phyloP scores from a whole-genome alignment of 2,888 invertebrate species.

The Caenorhabditis japonica region DNA sequence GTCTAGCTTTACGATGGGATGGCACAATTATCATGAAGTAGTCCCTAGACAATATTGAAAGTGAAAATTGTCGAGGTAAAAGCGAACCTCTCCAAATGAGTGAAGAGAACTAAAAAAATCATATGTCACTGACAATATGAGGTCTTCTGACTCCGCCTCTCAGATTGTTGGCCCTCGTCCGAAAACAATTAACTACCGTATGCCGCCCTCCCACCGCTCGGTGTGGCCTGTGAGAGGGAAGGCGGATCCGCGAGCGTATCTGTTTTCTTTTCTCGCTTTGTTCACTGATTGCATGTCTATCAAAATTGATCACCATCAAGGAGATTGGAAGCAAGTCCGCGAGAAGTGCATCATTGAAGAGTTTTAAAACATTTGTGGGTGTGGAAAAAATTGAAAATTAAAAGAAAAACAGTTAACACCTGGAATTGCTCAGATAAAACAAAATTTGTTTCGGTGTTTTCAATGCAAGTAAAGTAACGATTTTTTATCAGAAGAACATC shows the following conservation, averaged over 20 bases:
- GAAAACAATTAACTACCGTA: conserved; percentile 60
- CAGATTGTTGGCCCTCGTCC: conserved; percentile 53
- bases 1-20: conserved; percentile 45
- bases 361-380: background rate
- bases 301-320: conserved; percentile 52
- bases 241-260: conserved; percentile 12
- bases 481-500: too few relatives aligned
- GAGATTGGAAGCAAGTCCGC: conserved; percentile 5
- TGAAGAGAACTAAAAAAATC: too few relatives aligned
- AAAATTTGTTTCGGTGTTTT: too few relatives aligned
- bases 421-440: too few relatives aligned
- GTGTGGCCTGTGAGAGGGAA: conserved; percentile 30
- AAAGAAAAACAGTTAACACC: too few relatives aligned
- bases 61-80: too few relatives aligned
- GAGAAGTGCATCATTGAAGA: conserved; percentile 9
- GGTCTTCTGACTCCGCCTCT: conserved; percentile 40
- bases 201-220: conserved; percentile 35
- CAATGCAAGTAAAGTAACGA: too few relatives aligned
- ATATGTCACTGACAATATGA: conserved; percentile 5
- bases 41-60: conserved; percentile 14
- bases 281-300: conserved; percentile 49
- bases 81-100: conserved; percentile 44
- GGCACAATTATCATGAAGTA: conserved; percentile 49
- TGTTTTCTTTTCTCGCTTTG: conserved; percentile 9
- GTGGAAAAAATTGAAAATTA: too few relatives aligned